Evolutionary conservation across 2,888 invertebrate genomes (phyloP).

Genomic region (Icerya purchasi): DNA sequence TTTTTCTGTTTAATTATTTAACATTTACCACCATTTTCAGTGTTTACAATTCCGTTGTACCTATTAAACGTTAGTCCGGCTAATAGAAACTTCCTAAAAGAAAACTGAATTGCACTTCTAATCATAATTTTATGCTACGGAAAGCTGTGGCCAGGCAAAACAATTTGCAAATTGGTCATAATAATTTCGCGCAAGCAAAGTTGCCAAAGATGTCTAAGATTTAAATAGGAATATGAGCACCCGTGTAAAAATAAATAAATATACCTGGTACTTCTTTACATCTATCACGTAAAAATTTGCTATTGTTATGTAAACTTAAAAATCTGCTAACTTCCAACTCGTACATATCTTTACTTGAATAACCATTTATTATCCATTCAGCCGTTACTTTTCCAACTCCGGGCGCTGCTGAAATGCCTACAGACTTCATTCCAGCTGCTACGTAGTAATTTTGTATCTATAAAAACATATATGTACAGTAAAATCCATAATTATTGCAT

Average conservation of each 20-base stretch:
- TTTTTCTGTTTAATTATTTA: background rate
- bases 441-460: conserved; percentile 72
- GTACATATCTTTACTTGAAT: conserved; percentile 63
- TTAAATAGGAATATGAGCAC: too few relatives aligned
- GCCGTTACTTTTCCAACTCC: conserved; percentile 82
- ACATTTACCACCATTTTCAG: background rate
- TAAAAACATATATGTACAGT: conserved; percentile 10
- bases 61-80: too few relatives aligned
- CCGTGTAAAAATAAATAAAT: conserved; percentile 15
- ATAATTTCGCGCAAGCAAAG: too few relatives aligned
- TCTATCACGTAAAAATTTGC: conserved; percentile 72
- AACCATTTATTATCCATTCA: conserved; percentile 64
- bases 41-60: too few relatives aligned
- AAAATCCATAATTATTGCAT: background rate
- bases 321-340: conserved; percentile 76
- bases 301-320: conserved; percentile 81
- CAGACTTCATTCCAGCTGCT: conserved; percentile 89
- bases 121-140: too few relatives aligned
- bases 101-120: too few relatives aligned
- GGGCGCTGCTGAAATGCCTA: conserved; percentile 84
- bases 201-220: too few relatives aligned
- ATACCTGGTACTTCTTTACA: conserved; percentile 77
- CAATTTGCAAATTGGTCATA: too few relatives aligned
- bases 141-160: too few relatives aligned
- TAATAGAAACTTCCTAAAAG: too few relatives aligned